Base-by-base conservation (phyloP, 2,797 vertebrate species). In the Nyctibius grandis region DNA sequence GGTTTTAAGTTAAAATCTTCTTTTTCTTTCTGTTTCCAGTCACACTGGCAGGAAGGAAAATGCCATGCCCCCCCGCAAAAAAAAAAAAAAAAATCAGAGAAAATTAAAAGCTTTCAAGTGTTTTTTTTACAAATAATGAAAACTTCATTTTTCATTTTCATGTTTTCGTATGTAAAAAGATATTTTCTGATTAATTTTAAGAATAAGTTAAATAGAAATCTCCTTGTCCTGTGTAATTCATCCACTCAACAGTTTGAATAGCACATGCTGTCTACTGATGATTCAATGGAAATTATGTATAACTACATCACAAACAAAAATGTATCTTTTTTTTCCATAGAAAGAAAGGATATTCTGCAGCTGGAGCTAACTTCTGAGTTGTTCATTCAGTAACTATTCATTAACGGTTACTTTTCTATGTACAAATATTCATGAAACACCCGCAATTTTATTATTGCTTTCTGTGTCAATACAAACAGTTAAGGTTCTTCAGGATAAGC, bases 1-100 rank as follows among this genome's bases (percentile, higher is more conserved):
- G 3, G 9, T 18, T 88, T 42, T 90, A 42, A 40, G 21, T 75
- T 56, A 17, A 56, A 40, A 57, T n/a, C 2, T 33, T 70, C 7
- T 44, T 67, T 69, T 40, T 44, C 34, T 75, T 75, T 75, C 29
- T 15, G 23, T 73, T 76, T 89, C 11, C 17, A 83, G 29, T 60
- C 31, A 65, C 26, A 16, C 11, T 31, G 20, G 4, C 21, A 70
- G 34, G 16, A 78, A 67, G 57, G 6, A n/a, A 84, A 81, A 63
- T 81, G 2, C 3, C 26, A 57, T 20, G 10, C 12, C 2, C 6
- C 5, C 7, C 9, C 1, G n/a, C n/a, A 42, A 42, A 42, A 8
- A 15, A 29, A 45, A 5, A 51, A 11, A 8, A 29, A 45, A 5
- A 51, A 11, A 8, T 2, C 7, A 8, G 5, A 17, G 9, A n/a